A percentile compares a stretch with the other conserved stretches of the same genome.
phyloP scores from a whole-genome alignment of 2,888 invertebrate genomes.

The Apotomis betuletana region DNA sequence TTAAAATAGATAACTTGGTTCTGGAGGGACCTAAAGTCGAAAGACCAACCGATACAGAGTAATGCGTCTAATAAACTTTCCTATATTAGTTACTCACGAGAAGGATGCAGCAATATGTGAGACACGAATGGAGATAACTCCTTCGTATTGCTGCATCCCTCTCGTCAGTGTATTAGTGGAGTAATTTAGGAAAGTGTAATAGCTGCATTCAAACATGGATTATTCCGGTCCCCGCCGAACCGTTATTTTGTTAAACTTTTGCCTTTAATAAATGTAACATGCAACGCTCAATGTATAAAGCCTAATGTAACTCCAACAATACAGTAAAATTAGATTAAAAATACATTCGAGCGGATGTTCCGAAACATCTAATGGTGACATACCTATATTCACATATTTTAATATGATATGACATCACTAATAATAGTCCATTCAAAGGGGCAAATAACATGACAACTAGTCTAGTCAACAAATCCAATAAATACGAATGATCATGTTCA shows the following conservation, averaged over 20 bases:
- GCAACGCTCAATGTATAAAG: neutral
- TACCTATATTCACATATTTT: neutral
- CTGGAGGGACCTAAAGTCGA: neutral
- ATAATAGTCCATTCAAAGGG: neutral
- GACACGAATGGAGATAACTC: too few relatives aligned
- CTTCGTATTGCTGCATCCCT: too few relatives aligned
- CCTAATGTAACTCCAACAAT: neutral
- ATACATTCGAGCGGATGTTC: too few relatives aligned
- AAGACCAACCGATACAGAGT: too few relatives aligned
- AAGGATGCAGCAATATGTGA: too few relatives aligned
- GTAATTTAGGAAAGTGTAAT: too few relatives aligned
- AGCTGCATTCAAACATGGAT: too few relatives aligned
- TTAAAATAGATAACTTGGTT: neutral
- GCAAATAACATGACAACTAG: constrained; percentile 7
- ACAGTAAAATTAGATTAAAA: neutral
- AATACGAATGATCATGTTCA: constrained; percentile 21
- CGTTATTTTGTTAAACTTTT: neutral
- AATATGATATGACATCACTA: neutral
- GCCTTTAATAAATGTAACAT: neutral
- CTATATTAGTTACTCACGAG: too few relatives aligned
- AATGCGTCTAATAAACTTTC: too few relatives aligned
- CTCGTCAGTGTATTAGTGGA: too few relatives aligned
- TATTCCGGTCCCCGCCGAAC: too few relatives aligned
- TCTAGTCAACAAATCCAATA: constrained; percentile 20
- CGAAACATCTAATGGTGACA: too few relatives aligned